Evolutionary conservation across 2,888 invertebrate genomes (phyloP).

Genomic region (Schrankia costaestrigalis): DNA sequence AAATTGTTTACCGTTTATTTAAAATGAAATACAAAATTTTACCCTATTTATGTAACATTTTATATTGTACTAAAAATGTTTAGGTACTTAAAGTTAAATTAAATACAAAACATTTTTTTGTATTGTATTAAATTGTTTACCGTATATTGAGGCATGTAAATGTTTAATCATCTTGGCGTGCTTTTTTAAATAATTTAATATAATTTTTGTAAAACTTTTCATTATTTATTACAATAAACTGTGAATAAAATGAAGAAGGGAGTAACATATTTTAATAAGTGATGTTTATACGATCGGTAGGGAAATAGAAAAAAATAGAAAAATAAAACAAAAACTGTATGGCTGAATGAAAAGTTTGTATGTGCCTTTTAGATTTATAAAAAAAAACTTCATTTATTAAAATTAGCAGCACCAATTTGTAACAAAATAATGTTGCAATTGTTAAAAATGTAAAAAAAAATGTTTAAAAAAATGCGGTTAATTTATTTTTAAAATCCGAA

Average conservation of each 20-base stretch:
- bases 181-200: constrained; percentile 19
- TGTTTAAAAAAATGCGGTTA: constrained; percentile 27
- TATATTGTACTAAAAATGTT: no score
- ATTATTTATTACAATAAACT: constrained; percentile 30
- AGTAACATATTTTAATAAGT: constrained; percentile 30
- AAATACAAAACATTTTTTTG: constrained; percentile 17
- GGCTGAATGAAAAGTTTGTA: no score
- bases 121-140: constrained; percentile 16
- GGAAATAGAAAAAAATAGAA: constrained; percentile 18
- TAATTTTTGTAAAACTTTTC: constrained; percentile 28
- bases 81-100: no score
- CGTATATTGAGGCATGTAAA: constrained; percentile 8
- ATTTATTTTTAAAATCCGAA: constrained; percentile 30
- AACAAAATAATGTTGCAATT: constrained; percentile 19
- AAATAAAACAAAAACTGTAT: constrained; percentile 22
- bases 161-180: constrained; percentile 8
- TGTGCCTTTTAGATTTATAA: constrained; percentile 20
- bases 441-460: constrained; percentile 20
- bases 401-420: constrained; percentile 17
- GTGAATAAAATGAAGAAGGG: constrained; percentile 27
- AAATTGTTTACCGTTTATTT: no score
- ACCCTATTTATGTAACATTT: no score
- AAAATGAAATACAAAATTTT: no score
- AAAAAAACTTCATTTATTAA: constrained; percentile 13
- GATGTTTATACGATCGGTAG: constrained; percentile 26